These are phyloP conservation scores for Sussaba pulchella DNA, from an alignment of 2,888 invertebrate species.

Conservation along the genomic window DNA sequence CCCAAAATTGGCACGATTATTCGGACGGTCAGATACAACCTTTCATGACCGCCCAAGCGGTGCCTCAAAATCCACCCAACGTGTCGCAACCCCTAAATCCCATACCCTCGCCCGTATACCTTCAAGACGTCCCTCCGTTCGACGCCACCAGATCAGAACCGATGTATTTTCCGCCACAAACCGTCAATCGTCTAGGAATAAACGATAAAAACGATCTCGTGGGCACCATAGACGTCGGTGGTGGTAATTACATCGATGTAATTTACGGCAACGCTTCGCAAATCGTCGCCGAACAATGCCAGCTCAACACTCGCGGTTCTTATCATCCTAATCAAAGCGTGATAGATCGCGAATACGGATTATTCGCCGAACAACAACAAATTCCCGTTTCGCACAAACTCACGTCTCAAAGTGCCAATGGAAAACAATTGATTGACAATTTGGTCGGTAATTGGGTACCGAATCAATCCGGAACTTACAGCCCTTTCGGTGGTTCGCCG, in stretches of 20 bases:
- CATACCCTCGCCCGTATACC: conserved; percentile 61
- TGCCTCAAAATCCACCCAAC: conserved; percentile 29
- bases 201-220: conserved; percentile 82
- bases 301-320: conserved; percentile 75
- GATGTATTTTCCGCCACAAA: conserved; percentile 80
- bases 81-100: conserved; percentile 46
- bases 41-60: conserved; percentile 72
- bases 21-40: conserved; percentile 75
- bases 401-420: conserved; percentile 76
- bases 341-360: conserved; percentile 81
- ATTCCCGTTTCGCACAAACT: conserved; percentile 66
- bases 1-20: conserved; percentile 81
- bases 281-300: conserved; percentile 81
- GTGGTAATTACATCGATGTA: conserved; percentile 84
- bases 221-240: conserved; percentile 83
- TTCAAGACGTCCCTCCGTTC: conserved; percentile 72
- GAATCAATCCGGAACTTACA: conserved; percentile 90
- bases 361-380: conserved; percentile 79
- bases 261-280: conserved; percentile 81
- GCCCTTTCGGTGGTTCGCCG: conserved; percentile 88
- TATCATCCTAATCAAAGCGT: conserved; percentile 75
- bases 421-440: conserved; percentile 88
- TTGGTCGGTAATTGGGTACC: conserved; percentile 90
- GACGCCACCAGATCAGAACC: conserved; percentile 72
- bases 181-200: conserved; percentile 80